A percentile compares a stretch with the other conserved stretches of the same genome.
phyloP scores from a whole-genome alignment of 2,888 invertebrate genomes.

The Vesta saturnalis region DNA sequence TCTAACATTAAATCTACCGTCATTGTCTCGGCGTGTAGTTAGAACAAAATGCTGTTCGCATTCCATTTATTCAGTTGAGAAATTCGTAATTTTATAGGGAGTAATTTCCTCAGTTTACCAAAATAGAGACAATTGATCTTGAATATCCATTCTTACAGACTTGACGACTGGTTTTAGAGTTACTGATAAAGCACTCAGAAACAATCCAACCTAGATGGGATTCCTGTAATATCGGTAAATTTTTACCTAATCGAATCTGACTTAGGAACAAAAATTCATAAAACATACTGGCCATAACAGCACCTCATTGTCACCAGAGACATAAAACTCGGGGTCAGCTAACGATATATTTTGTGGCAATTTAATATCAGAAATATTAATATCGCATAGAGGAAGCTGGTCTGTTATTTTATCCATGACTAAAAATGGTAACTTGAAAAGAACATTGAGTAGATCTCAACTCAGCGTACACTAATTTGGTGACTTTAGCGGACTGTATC shows the following conservation, averaged over 20 bases:
- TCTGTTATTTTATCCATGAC: not conserved
- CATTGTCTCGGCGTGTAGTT: not conserved
- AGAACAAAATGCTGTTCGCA: not conserved
- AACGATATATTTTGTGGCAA: not conserved
- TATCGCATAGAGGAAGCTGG: not conserved
- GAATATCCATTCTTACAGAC: too few species aligned
- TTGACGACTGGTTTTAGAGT: too few species aligned
- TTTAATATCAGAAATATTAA: not conserved
- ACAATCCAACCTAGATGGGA: not conserved
- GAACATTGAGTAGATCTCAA: not conserved
- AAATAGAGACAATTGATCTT: too few species aligned
- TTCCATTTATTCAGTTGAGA: not conserved
- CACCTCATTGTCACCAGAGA: not conserved
- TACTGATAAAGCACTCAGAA: too few species aligned
- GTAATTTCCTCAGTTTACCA: too few species aligned
- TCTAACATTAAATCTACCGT: not conserved
- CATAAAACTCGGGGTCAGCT: not conserved
- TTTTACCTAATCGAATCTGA: not conserved
- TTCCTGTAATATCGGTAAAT: not conserved
- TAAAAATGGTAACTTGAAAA: not conserved
- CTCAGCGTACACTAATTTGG: not conserved
- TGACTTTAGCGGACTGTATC: not conserved
- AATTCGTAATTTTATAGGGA: not conserved
- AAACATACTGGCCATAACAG: not conserved
- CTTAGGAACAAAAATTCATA: not conserved